Evolutionary conservation across 2,888 invertebrate genomes (phyloP), one percentile per base, ranked within the genome.

Genomic region (Drosophila melanosoma): DNA sequence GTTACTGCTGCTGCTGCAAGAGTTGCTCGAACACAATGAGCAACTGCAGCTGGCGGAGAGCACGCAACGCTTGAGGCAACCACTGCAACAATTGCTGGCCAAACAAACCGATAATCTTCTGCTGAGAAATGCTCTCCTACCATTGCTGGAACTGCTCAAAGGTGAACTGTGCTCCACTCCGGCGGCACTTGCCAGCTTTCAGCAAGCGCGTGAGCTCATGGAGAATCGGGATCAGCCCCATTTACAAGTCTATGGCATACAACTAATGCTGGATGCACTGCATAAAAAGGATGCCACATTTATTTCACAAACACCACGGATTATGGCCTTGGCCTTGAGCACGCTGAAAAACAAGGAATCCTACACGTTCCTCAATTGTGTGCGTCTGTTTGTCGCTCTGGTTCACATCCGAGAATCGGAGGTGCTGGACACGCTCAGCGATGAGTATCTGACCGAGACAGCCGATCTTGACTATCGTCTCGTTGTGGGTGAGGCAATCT

Each of bases 301-400:
- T 0, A 54, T 91, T 17, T 61, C 87, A 0, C 93, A 93, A 57
- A 72, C 83, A 3, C 92, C 92, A 70, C 76, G 91, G 1, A 89
- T 93, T 3, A 76, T 93, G 26, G 93, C 92, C 0, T 68, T 93
- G 40, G 92, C 93, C 0, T 45, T 93, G 64, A 77, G 86, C 23
- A 89, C 91, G 0, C 81, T 93, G 0, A 92, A 91, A 61, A 82
- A 90, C 32, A 83, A 84, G 29, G 93, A 93, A 48, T 93, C 93
- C 3, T 93, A 93, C 52, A 91, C 92, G 2, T 93, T 92, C 60
- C 83, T 93, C 1, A 93, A 93, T 74, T 92, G 92, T 49, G 91
- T 93, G 36, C 86, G 92, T 7, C 71, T 93, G 0, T 90, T 93
- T 74, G 91, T 90, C 20, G 83, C 83, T 1, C 59, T 93, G 48